Conservation (phyloP, 2,888 invertebrate genomes). For the Acleris holmiana region DNA sequence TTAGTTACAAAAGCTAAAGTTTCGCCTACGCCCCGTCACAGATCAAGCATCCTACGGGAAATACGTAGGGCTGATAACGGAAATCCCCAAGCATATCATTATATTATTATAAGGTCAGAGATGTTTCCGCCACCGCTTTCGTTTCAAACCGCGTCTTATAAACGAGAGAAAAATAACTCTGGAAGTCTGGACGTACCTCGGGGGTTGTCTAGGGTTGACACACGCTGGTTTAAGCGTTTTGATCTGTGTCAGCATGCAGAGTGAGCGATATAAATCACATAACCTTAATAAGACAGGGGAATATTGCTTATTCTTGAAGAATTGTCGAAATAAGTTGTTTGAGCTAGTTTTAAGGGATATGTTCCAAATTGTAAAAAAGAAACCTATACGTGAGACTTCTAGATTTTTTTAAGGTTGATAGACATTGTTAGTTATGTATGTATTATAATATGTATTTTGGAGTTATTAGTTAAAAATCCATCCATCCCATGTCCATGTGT, state of each 20-base stretch:
- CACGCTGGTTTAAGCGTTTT: slow-evolving; percentile 52
- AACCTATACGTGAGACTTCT: too few species aligned
- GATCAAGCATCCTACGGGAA: background rate
- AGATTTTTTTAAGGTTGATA: too few species aligned
- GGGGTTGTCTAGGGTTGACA: slow-evolving; percentile 61
- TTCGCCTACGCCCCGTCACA: too few species aligned
- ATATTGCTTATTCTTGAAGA: slow-evolving; percentile 7
- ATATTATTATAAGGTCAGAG: background rate
- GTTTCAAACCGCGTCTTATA: slow-evolving; percentile 41
- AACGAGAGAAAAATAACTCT: slow-evolving; percentile 62
- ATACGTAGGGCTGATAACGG: background rate
- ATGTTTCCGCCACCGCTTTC: slow-evolving; percentile 18
- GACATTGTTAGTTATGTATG: too few species aligned
- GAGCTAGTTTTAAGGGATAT: too few species aligned
- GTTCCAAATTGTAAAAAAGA: too few species aligned
- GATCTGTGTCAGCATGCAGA: slow-evolving; percentile 59
- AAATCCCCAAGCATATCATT: background rate
- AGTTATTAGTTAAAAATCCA: too few species aligned
- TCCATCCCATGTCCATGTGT: too few species aligned
- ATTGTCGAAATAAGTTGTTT: too few species aligned
- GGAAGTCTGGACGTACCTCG: slow-evolving; percentile 49
- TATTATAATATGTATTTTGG: too few species aligned
- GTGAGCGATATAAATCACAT: slow-evolving; percentile 29
- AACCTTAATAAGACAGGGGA: slow-evolving; percentile 26
- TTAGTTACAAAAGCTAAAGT: too few species aligned